Conservation (phyloP, 53 echinoderm and acorn worm species). For the Mesocentrotus franciscanus region DNA sequence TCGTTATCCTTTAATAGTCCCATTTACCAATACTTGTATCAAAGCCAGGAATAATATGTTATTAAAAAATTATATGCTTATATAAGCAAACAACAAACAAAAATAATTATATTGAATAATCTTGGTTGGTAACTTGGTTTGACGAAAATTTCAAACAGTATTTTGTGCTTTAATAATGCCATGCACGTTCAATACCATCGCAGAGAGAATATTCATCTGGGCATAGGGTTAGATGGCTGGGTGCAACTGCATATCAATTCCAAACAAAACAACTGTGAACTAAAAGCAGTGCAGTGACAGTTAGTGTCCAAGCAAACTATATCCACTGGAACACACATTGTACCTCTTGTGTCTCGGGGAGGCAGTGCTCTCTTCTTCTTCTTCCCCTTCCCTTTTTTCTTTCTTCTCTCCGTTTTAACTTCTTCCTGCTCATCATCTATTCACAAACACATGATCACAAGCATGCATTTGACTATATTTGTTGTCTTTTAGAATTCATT, state of each 20-base stretch:
- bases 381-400: conserved; percentile 32
- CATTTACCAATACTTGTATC: background rate
- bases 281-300: background rate
- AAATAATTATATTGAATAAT: too few relatives aligned
- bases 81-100: background rate
- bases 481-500: background rate
- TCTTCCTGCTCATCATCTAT: background rate
- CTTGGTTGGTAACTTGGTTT: too few relatives aligned
- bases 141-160: too few relatives aligned
- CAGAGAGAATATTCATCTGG: too few relatives aligned
- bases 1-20: background rate
- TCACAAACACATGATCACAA: background rate
- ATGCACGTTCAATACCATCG: too few relatives aligned
- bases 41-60: background rate
- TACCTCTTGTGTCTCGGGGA: background rate
- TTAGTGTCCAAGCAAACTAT: background rate
- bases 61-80: background rate
- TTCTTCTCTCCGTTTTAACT: background rate
- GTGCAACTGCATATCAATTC: too few relatives aligned
- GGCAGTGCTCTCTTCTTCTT: background rate
- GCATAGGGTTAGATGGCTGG: too few relatives aligned
- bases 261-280: background rate
- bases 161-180: too few relatives aligned
- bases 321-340: background rate
- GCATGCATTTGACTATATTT: background rate